phyloP scores from a whole-genome alignment of 2,797 vertebrate species.

The Fistularia commersonii region DNA sequence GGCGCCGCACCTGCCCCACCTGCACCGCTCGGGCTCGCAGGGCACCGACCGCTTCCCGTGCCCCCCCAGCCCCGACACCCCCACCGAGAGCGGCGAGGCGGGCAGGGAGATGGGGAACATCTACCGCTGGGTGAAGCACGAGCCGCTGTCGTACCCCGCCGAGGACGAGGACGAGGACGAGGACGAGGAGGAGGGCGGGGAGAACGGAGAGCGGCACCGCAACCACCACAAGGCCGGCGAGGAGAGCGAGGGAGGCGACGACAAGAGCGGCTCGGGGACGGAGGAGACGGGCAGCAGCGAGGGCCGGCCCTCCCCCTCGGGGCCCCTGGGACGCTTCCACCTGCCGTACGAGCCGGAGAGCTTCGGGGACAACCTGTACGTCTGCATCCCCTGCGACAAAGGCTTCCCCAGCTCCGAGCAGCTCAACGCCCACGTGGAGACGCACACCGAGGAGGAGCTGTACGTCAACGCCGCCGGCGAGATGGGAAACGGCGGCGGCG shows the following conservation, averaged over 20 bases:
- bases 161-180: slow-evolving; percentile 89
- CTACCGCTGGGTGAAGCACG: slow-evolving; percentile 94
- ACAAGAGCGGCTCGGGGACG: slow-evolving; percentile 92
- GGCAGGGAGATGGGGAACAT: slow-evolving; percentile 77
- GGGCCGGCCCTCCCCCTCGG: slow-evolving; percentile 85
- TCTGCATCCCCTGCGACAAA: slow-evolving; percentile 98
- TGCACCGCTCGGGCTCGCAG: slow-evolving; percentile 72
- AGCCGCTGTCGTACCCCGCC: slow-evolving; percentile 76
- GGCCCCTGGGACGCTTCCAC: slow-evolving; percentile 87
- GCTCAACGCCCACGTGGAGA: slow-evolving; percentile 98
- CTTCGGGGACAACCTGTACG: slow-evolving; percentile 97
- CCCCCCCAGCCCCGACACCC: slow-evolving; percentile 69
- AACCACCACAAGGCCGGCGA: slow-evolving; percentile 74
- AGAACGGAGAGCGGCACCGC: slow-evolving; percentile 70
- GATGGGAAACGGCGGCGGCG: slow-evolving; percentile 72
- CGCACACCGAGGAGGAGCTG: slow-evolving; percentile 95
- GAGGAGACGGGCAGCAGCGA: slow-evolving; percentile 97
- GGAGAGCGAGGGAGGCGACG: slow-evolving; percentile 79
- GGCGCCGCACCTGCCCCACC: slow-evolving; percentile 74
- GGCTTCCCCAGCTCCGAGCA: slow-evolving; percentile 98
- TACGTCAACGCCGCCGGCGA: slow-evolving; percentile 77
- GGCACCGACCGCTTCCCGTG: slow-evolving; percentile 72
- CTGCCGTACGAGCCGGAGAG: slow-evolving; percentile 93
- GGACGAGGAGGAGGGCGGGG: slow-evolving; percentile 84
- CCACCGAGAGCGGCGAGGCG: slow-evolving; percentile 62